Evolutionary conservation across 2,113 vertebrate genomes (phyloP), one percentile per base, ranked within the genome.

Genomic region (Kryptolebias marmoratus): DNA sequence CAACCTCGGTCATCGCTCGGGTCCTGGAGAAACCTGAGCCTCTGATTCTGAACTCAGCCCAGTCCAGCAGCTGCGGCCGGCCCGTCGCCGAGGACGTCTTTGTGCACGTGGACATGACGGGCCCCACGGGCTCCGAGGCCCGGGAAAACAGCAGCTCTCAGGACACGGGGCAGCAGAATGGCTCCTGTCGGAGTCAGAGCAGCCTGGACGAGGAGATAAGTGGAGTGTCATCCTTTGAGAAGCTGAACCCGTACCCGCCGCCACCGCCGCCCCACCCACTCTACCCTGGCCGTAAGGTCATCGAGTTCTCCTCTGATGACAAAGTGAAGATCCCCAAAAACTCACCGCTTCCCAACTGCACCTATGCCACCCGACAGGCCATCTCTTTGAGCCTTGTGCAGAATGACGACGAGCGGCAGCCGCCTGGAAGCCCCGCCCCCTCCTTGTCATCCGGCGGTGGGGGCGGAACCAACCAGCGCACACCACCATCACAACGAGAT

Each of bases 11-110:
- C 83, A 98, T 99, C 11, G 98, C 97, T 64, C 95, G 97, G 2
- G 96, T 99, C 39, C 90, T 99, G 77, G 98, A 99, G 92, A 99
- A 99, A 78, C 98, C 98, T 0, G 98, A 99, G 89, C 98, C 97
- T 1, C 91, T 99, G 30, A 84, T 98, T 68, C 95, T 99, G 30
- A 98, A 98, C 83, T 99, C 97, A 0, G 96, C 94, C 58, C 97
- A 96, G 84, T 98, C 97, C 42, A 95, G 96, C 93, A 96, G 97
- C 93, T 96, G 94, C 1, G 88, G 93, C 16, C 94, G 91, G 16
- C 95, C 96, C 0, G 88, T 96, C 28, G 96, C 97, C 0, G 97
- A 99, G 84, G 98, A 99, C 54, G 96, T 98, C 42, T 99, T 99
- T 52, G 97, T 99, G 54, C 98, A 98, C 0, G 98, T 99, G 81